Conservation (phyloP, 1,140 invertebrate genomes). For the Drosophila neocordata region DNA sequence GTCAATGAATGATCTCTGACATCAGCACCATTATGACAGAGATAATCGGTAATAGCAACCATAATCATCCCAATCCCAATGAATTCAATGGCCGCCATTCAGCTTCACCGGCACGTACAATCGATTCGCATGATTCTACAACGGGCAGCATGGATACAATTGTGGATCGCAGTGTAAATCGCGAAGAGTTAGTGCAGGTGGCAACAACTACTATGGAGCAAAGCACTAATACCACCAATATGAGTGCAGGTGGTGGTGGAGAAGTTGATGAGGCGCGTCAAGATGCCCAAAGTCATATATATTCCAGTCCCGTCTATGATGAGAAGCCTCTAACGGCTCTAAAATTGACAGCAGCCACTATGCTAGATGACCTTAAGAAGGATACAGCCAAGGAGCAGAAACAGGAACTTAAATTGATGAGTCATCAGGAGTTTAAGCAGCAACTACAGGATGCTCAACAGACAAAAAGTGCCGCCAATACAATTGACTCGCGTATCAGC, state of each 20-base stretch:
- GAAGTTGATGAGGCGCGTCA: slow-evolving; percentile 43
- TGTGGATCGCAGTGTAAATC: slow-evolving; percentile 71
- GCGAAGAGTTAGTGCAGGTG: slow-evolving; percentile 63
- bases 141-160: slow-evolving; percentile 79
- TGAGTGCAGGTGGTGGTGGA: slow-evolving; percentile 38
- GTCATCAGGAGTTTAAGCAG: slow-evolving; percentile 74
- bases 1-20: slow-evolving; percentile 52
- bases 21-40: slow-evolving; percentile 50
- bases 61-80: slow-evolving; percentile 1
- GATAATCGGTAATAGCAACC: slow-evolving; percentile 33
- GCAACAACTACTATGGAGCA: slow-evolving; percentile 58
- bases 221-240: slow-evolving; percentile 69
- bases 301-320: slow-evolving; percentile 80
- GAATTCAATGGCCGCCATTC: slow-evolving; percentile 68
- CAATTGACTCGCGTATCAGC: slow-evolving; percentile 75
- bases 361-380: slow-evolving; percentile 47
- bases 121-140: slow-evolving; percentile 79
- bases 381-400: slow-evolving; percentile 22
- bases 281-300: slow-evolving; percentile 80
- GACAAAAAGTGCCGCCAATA: slow-evolving; percentile 50
- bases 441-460: slow-evolving; percentile 64
- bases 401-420: slow-evolving; percentile 65
- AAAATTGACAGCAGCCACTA: slow-evolving; percentile 56
- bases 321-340: slow-evolving; percentile 60
- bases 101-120: slow-evolving; percentile 76